Evolutionary conservation across 2,797 vertebrate genomes (phyloP), one percentile per base, ranked within the genome.

Genomic region (Sciurus carolinensis): DNA sequence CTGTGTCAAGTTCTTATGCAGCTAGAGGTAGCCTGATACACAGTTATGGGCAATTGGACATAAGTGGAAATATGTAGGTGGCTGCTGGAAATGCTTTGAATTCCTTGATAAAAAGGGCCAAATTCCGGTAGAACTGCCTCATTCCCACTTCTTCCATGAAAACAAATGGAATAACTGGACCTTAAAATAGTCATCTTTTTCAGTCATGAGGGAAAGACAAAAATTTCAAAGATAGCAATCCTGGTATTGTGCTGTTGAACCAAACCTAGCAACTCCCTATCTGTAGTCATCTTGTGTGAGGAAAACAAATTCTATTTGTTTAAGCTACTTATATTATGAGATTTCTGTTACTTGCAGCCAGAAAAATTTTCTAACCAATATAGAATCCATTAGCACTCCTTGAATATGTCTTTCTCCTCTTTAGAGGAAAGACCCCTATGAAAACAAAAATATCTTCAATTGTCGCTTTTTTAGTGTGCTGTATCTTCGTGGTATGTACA

Each of bases 81-180:
- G 26, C 28, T 82, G 7, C 47, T 84, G 52, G 71, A 75, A 95
- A 88, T 75, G 64, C 47, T 76, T 94, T 83, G 39, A n/a, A 83
- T 95, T 92, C 92, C 67, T 92, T 82, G 30, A 90, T 79, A 72
- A 94, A 94, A 93, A 86, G 47, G 26, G 6, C 92, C 13, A 76
- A 81, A 76, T 52, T n/a, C 15, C 69, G n/a, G 67, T 80, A 39
- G 17, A 92, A 59, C 13, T 88, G 1, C 5, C 18, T 42, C 20
- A 57, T 88, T 44, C 36, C n/a, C 5, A 30, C 33, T 76, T 92
- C 47, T 86, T 71, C 54, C 52, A 72, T 82, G 64, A 82, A 88
- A 89, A 67, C 72, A 67, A 71, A 42, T n/a, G 33, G 26, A 84
- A 62, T 62, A 94, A 91, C 13, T 17, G 18, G 33, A 82, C 7